Percentiles rank a stretch among this genome's conserved stretches.
These are phyloP conservation scores for Tupaia chinensis DNA, from an alignment of 2,113 vertebrate genomes.

Conservation along the genomic window DNA sequence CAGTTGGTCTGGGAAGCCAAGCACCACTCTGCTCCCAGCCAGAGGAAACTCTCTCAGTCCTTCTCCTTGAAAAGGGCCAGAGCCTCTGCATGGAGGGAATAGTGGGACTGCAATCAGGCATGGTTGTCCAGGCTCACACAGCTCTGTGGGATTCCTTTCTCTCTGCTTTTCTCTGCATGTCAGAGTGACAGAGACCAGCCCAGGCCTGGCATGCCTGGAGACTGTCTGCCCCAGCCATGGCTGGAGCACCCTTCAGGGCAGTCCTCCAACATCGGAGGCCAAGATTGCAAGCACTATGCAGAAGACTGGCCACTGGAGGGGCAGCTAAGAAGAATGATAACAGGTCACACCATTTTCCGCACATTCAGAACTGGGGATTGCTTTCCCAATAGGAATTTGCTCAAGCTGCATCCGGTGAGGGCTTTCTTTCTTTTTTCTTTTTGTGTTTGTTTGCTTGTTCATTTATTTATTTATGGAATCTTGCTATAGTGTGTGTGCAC, in stretches of 20 bases:
- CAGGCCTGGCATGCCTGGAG: slow-evolving; percentile 62
- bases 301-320: fast-evolving
- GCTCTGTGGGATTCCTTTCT: slow-evolving; percentile 15
- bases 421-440: neutral
- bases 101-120: neutral
- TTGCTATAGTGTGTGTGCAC: too few species aligned
- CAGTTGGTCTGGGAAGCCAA: slow-evolving; percentile 18
- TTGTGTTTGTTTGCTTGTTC: too few species aligned
- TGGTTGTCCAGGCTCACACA: neutral
- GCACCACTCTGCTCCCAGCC: neutral
- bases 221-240: slow-evolving; percentile 40
- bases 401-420: neutral
- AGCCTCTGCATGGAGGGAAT: neutral
- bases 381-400: neutral
- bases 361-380: neutral
- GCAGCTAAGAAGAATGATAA: neutral
- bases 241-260: neutral
- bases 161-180: slow-evolving; percentile 5
- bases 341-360: too few species aligned
- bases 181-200: slow-evolving; percentile 74
- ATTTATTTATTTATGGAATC: too few species aligned
- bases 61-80: neutral
- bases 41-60: neutral
- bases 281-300: neutral
- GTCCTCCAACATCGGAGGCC: neutral